Percentiles rank a stretch among this genome's conserved stretches.
Evolutionary conservation across 2,797 vertebrate genomes (phyloP).

Genomic region (Aulostomus chinensis): DNA sequence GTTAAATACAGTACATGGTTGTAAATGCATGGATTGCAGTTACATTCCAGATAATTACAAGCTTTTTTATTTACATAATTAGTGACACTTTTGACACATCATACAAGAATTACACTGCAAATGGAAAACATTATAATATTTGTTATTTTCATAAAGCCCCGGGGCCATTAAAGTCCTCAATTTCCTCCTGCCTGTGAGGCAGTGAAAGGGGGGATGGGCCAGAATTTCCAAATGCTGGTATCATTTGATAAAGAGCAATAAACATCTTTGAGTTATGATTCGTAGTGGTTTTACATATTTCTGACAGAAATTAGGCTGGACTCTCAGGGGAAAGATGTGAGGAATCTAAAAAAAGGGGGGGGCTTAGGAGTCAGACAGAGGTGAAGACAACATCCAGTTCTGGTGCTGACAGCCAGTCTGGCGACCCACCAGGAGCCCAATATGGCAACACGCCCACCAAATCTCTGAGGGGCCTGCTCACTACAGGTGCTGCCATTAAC

Average conservation of each 20-base stretch:
- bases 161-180: no score
- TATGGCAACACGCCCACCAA: conserved; percentile 44
- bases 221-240: no score
- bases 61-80: no score
- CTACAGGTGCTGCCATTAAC: conserved; percentile 44
- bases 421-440: conserved; percentile 53
- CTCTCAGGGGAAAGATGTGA: conserved; percentile 16
- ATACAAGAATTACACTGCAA: no score
- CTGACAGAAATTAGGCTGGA: conserved; percentile 25
- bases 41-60: no score
- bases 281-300: conserved; percentile 1
- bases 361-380: conserved; percentile 14
- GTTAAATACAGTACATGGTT: no score
- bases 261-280: background rate
- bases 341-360: conserved; percentile 22
- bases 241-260: background rate
- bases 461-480: conserved; percentile 40
- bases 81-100: no score
- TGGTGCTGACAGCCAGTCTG: conserved; percentile 66
- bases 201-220: no score
- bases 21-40: no score
- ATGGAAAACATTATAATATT: no score
- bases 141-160: no score
- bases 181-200: no score
- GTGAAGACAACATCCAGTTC: conserved; percentile 47